Base-by-base conservation (phyloP, 2,888 invertebrate species). In the Drosophila flavopinicola region DNA sequence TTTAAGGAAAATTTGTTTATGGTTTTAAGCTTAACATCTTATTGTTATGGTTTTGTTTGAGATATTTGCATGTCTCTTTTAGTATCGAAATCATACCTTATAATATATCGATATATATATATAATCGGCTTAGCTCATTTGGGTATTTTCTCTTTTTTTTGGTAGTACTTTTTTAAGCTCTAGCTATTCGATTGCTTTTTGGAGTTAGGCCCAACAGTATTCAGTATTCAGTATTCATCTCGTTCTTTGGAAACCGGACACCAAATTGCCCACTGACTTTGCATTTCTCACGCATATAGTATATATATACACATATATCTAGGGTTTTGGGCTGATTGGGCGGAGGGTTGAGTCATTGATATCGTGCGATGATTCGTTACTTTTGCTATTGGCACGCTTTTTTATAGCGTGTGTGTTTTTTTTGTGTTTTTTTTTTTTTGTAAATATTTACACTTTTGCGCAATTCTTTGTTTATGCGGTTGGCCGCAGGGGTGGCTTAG, bases 231-330 rank as follows among this genome's bases (percentile, higher is more conserved):
- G 23, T 11, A 11, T 56, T 27, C 35, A 41, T 57, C 17, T 35
- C 1, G 10, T 1, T 59, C 11, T 1, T 4, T 17, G 20, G 60
- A 60, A 47, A 60, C 27, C 37, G 37, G 33, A 47, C 17, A 48
- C 35, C 13, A 32, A 15, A 38, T 15, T 10, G 23, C 3, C 1
- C 15, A 17, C 25, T 56, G 15, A 20, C 52, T 64, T 74, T 64
- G 51, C 10, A 17, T 68, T 80, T 76, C 82, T 56, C 75, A 76
- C 75, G 82, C 48, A 54, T n/a, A 42, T 27, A 6, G 17, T n/a
- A 10, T 35, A 23, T 48, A 9, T 15, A 2, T 17, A 24, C n/a
- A n/a, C n/a, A n/a, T 17, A 20, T 6, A 6, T 10, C 6, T 6
- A 10, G 37, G 35, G 23, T 23, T 13, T 15, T 10, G n/a, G 29